Conservation (phyloP, 2,797 vertebrate species). For the Acanthiza pusilla region DNA sequence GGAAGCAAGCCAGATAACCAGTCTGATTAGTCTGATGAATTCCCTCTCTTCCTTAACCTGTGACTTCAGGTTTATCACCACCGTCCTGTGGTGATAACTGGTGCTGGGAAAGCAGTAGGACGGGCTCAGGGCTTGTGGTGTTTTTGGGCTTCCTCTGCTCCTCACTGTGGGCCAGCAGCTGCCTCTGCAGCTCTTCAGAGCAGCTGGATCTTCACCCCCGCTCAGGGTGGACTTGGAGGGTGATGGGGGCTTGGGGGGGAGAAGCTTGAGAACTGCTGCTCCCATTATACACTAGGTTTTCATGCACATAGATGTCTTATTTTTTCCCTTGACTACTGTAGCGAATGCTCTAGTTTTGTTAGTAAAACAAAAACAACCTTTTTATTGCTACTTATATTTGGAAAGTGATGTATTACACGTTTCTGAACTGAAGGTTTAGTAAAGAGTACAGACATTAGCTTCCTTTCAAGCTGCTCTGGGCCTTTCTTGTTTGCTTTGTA, state of each 20-base stretch:
- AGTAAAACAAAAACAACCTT: slow-evolving; percentile 52
- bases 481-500: slow-evolving; percentile 61
- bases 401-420: slow-evolving; percentile 46
- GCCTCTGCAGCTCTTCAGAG: slow-evolving; percentile 33
- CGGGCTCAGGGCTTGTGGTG: background rate
- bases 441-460: slow-evolving; percentile 50
- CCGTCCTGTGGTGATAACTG: background rate
- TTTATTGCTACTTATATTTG: slow-evolving; percentile 49
- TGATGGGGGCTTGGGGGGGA: background rate
- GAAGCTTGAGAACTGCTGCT: slow-evolving; percentile 35
- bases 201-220: slow-evolving; percentile 12
- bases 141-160: background rate
- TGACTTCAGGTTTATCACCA: no score
- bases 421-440: slow-evolving; percentile 42
- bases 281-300: background rate
- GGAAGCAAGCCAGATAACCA: background rate
- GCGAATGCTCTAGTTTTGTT: slow-evolving; percentile 46
- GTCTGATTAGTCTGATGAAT: background rate
- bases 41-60: background rate
- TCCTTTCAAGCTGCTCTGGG: slow-evolving; percentile 58
- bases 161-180: background rate
- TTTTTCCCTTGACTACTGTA: slow-evolving; percentile 36
- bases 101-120: background rate
- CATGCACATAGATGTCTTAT: background rate
- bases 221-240: background rate